phyloP scores from a whole-genome alignment of 1,140 invertebrate genomes.

The Mactra quadrangularis region DNA sequence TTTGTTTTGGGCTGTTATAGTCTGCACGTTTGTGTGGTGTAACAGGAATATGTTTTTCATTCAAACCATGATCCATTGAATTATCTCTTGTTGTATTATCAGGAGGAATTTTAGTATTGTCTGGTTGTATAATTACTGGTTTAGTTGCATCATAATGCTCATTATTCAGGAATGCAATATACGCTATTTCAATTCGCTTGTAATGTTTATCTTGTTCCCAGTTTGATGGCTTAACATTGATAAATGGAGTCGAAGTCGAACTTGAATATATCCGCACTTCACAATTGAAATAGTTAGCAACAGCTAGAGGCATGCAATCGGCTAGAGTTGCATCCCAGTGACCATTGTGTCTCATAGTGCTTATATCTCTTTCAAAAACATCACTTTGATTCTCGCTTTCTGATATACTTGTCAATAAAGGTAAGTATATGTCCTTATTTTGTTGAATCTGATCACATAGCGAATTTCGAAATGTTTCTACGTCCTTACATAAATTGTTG shows the following conservation, averaged over 20 bases:
- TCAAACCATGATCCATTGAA: not conserved
- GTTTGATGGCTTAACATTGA: not conserved
- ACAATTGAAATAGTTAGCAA: not conserved
- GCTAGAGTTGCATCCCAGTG: not conserved
- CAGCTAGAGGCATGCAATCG: not conserved
- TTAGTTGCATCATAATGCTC: slow-evolving; percentile 8
- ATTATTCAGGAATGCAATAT: not conserved
- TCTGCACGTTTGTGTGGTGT: not conserved
- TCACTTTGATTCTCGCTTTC: too few relatives aligned
- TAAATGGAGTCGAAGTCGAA: not conserved
- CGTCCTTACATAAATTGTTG: not conserved
- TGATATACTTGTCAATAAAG: not conserved
- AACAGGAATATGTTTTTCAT: not conserved
- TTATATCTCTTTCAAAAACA: not conserved
- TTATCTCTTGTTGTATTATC: not conserved
- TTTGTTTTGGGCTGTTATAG: not conserved
- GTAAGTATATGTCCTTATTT: not conserved
- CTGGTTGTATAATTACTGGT: not conserved
- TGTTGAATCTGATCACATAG: not conserved
- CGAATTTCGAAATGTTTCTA: not conserved
- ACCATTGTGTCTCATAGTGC: not conserved
- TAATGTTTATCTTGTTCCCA: not conserved
- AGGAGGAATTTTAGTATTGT: not conserved
- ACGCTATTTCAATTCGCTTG: not conserved
- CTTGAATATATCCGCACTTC: not conserved